Base-by-base conservation (phyloP, 2,888 invertebrate genomes). In the Sinelater perroti region DNA sequence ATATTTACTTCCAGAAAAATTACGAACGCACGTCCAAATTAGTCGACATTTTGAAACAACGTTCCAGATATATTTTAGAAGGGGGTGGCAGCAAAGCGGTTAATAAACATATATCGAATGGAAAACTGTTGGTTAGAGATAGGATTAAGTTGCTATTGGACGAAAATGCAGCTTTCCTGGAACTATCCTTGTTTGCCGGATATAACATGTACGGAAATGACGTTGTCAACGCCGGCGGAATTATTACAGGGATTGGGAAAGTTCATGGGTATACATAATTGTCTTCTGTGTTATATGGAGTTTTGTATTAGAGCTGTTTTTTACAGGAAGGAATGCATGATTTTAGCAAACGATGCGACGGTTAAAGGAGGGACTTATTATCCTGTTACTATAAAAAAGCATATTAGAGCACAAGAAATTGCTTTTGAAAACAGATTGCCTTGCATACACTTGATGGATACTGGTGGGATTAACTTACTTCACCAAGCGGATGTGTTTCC, bases 351-450 rank as follows among this genome's bases (percentile, higher is more conserved):
- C 80, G 99, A 99, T 80, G 93, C 98, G 0, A 98, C 98, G 0
- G 95, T 99, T 13, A 99, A 99, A 82, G 98, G 93, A 17, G 98
- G 98, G 17, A 89, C 93, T 20, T 99, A 97, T 77, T 98, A 95
- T 77, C 98, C 99, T 1, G 87, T 97, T 30, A 97, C 97, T 0
- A 93, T 96, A 1, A 98, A 97, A 79, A 99, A 99, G 78, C 97
- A 99, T 75, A 78, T 98, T 49, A 82, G 99, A 61, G 97, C 97
- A 1, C 97, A 98, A 79, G 91, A 95, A 76, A 93, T 98, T 64
- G 98, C 97, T 0, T 78, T 86, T 70, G 90, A 97, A 79, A 97
- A 97, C 79, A 82, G 86, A 28, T 83, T 99, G 61, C 97, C 99
- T 5, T 99, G 98, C 78, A 88, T 98, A 75, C 98, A 97, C 79